Percentiles rank a stretch among this genome's conserved stretches.
Evolutionary conservation across 2,888 invertebrate species (phyloP).

Genomic region (Stenodema calcarata): DNA sequence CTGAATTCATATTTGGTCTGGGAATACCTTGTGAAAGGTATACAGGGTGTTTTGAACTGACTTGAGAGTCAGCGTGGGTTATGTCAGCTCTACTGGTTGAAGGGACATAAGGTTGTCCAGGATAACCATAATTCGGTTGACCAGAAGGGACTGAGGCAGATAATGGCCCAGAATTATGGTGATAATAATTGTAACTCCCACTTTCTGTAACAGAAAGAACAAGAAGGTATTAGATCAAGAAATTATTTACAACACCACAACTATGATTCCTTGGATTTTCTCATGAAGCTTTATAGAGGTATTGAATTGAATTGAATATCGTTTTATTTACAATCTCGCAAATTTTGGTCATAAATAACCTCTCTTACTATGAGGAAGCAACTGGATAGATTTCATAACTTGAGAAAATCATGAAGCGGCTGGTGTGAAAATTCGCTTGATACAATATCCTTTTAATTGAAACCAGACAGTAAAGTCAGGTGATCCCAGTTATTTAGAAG

Average conservation of each 20-base stretch:
- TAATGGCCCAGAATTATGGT: slow-evolving; percentile 40
- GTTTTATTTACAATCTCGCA: too few species aligned
- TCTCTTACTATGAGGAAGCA: too few species aligned
- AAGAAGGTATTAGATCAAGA: background rate
- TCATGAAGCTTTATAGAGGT: too few species aligned
- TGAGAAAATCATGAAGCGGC: too few species aligned
- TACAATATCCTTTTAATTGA: too few species aligned
- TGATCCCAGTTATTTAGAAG: too few species aligned
- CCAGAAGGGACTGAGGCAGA: slow-evolving; percentile 29
- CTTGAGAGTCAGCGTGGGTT: slow-evolving; percentile 44
- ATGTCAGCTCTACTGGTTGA: slow-evolving; percentile 59
- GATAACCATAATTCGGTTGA: slow-evolving; percentile 66
- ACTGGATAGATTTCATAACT: too few species aligned
- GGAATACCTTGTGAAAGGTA: slow-evolving; percentile 52
- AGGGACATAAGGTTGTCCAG: slow-evolving; percentile 62
- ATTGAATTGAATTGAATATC: too few species aligned
- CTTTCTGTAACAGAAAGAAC: slow-evolving; percentile 40
- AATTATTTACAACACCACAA: background rate
- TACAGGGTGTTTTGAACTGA: slow-evolving; percentile 52
- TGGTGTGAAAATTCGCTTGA: too few species aligned
- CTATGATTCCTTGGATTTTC: too few species aligned
- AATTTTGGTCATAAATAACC: too few species aligned
- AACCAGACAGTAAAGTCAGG: too few species aligned
- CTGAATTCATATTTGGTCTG: slow-evolving; percentile 44
- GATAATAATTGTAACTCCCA: slow-evolving; percentile 46